These are phyloP conservation scores for Himalopsyche tibetana DNA, from an alignment of 2,888 invertebrate genomes.

Conservation along the genomic window DNA sequence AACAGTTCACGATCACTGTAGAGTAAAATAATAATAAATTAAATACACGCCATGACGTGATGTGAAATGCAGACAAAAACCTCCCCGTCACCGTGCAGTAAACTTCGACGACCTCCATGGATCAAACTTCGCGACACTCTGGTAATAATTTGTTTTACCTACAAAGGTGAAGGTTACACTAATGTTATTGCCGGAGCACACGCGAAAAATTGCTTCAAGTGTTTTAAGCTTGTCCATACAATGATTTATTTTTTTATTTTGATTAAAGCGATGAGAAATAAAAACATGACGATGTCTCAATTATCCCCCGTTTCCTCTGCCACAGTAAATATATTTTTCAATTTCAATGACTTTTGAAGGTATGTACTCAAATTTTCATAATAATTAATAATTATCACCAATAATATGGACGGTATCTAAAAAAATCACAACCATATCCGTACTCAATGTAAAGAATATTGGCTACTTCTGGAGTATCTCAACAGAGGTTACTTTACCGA, in stretches of 20 bases:
- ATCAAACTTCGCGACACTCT: slow-evolving; percentile 12
- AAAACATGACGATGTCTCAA: background rate
- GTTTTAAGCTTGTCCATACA: background rate
- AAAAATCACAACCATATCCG: too few species aligned
- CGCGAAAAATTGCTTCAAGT: background rate
- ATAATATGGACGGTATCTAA: too few species aligned
- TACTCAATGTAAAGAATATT: too few species aligned
- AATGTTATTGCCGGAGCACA: background rate
- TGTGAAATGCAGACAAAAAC: slow-evolving; percentile 4
- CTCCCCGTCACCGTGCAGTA: background rate
- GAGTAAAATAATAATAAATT: background rate
- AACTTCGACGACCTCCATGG: background rate
- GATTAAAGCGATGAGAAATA: background rate
- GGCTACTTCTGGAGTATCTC: too few species aligned
- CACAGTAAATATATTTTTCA: too few species aligned
- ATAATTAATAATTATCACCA: too few species aligned
- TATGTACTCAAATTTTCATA: too few species aligned
- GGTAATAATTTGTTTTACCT: background rate
- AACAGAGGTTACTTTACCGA: too few species aligned
- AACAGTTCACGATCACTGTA: background rate
- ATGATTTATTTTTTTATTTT: background rate
- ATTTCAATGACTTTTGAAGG: too few species aligned
- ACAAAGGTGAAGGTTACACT: slow-evolving; percentile 3
- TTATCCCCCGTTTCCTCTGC: too few species aligned
- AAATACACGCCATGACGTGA: slow-evolving; percentile 13